Percentiles rank a stretch among this genome's conserved stretches.
Evolutionary conservation across 1,140 invertebrate genomes (phyloP).

Genomic region (Cardiocondyla obscurior): DNA sequence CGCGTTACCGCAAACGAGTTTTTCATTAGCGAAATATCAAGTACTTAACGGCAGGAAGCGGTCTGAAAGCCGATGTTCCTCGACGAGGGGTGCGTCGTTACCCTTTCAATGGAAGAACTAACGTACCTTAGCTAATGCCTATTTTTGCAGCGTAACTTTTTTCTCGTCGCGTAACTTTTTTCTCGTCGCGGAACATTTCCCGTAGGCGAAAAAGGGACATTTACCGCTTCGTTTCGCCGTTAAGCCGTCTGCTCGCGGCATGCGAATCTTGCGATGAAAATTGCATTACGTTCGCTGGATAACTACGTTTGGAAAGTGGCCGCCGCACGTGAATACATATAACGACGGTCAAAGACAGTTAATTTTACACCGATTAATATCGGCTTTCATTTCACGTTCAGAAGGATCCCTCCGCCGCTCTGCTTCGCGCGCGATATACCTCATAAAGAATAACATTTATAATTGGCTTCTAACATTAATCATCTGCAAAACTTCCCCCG

Average conservation of each 20-base stretch:
- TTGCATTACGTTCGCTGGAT: slow-evolving; percentile 42
- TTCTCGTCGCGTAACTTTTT: slow-evolving; percentile 30
- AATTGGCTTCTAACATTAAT: neutral
- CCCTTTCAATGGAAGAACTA: slow-evolving; percentile 46
- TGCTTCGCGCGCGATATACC: neutral
- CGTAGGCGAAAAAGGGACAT: slow-evolving; percentile 39
- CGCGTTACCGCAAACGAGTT: slow-evolving; percentile 36
- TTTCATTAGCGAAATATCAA: slow-evolving; percentile 49
- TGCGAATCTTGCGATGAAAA: slow-evolving; percentile 47
- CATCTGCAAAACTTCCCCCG: neutral
- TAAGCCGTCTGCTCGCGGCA: slow-evolving; percentile 36
- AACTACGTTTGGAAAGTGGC: slow-evolving; percentile 13
- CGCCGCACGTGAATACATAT: neutral
- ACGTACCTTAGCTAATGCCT: slow-evolving; percentile 52
- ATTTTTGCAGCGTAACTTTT: slow-evolving; percentile 37
- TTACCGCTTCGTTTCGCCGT: slow-evolving; percentile 49
- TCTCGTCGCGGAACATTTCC: slow-evolving; percentile 32
- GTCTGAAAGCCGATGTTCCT: slow-evolving; percentile 9
- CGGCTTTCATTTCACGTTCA: slow-evolving; percentile 8
- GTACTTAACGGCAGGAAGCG: slow-evolving; percentile 29
- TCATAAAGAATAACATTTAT: slow-evolving; percentile 33
- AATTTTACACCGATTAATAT: slow-evolving; percentile 46
- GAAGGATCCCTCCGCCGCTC: neutral
- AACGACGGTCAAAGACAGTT: slow-evolving; percentile 3
- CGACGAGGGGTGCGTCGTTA: neutral